Evolutionary conservation across 30 jellyfish, hydroid and myxozoan genomes (phyloP), one percentile per base, ranked within the genome.

Genomic region (Clytia hemisphaerica): DNA sequence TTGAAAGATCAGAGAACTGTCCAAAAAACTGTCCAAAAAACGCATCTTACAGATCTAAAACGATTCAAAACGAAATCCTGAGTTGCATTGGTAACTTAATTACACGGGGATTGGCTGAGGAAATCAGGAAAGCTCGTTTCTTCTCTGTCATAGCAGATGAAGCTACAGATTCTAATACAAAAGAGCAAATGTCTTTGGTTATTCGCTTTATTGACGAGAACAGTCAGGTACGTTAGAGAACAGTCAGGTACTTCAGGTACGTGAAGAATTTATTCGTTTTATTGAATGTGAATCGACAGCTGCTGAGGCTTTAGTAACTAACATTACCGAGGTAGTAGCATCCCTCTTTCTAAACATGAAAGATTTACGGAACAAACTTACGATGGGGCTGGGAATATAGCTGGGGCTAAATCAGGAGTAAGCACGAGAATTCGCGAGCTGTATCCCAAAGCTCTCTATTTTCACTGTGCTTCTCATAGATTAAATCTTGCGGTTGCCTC

Each of bases 241-340:
- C n/a, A n/a, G n/a, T n/a, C n/a, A n/a, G n/a, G n/a, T n/a, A n/a
- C n/a, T n/a, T n/a, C n/a, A n/a, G n/a, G n/a, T n/a, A 27, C 46
- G 78, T 35, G 93, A 78, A 49, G 72, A 37, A 27, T 78, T 78
- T 45, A 21, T 67, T 3, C 66, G 85, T 14, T 78, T 78, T 78
- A 36, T 35, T 24, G 21, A 16, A 6, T 77, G 91, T 42, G 37
- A n/a, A n/a, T n/a, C n/a, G 60, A 36, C 68, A 63, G 37, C 82
- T 75, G 37, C 58, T 77, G 72, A n/a, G n/a, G n/a, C n/a, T n/a
- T n/a, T n/a, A n/a, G n/a, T n/a, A n/a, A n/a, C n/a, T n/a, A n/a
- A n/a, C n/a, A n/a, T n/a, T n/a, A n/a, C n/a, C n/a, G n/a, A n/a
- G n/a, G n/a, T n/a, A n/a, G n/a, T n/a, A n/a, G n/a, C n/a, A n/a